Percentiles rank a stretch among this genome's conserved stretches.
Evolutionary conservation across 2,888 invertebrate species (phyloP).

Genomic region (Hermaeophaga mercurialis): DNA sequence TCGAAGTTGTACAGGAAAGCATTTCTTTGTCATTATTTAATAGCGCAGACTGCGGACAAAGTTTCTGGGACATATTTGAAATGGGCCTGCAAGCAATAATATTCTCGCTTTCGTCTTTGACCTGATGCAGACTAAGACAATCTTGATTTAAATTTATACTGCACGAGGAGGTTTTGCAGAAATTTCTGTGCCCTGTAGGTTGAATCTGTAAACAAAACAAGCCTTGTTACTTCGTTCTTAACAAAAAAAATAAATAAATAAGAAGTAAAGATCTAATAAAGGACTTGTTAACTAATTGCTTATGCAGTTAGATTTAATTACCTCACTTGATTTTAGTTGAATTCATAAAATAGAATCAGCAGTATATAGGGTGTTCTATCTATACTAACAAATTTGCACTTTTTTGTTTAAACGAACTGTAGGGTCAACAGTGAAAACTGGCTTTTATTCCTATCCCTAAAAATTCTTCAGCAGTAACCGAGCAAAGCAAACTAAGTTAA

Average conservation of each 20-base stretch:
- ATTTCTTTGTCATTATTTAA: conserved; percentile 52
- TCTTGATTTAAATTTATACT: conserved; percentile 31
- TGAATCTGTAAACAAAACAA: conserved; percentile 32
- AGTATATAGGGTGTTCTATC: background rate
- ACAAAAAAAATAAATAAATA: no score
- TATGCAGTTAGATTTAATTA: no score
- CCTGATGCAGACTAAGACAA: conserved; percentile 39
- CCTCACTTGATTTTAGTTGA: no score
- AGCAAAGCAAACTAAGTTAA: no score
- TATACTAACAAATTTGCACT: no score
- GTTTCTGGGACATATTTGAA: conserved; percentile 53
- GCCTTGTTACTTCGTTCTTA: no score
- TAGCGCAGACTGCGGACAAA: conserved; percentile 57
- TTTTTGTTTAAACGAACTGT: no score
- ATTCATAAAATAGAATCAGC: background rate
- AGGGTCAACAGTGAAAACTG: no score
- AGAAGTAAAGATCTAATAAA: no score
- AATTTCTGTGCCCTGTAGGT: conserved; percentile 25
- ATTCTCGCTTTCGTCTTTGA: conserved; percentile 30
- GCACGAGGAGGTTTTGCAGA: conserved; percentile 38
- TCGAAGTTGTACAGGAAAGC: conserved; percentile 49
- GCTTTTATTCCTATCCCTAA: no score
- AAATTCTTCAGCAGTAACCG: no score
- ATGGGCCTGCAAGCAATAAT: conserved; percentile 40
- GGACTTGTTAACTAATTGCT: no score